These are phyloP conservation scores for Heterodera schachtii DNA, from an alignment of 1,140 invertebrate genomes.

Conservation along the genomic window DNA sequence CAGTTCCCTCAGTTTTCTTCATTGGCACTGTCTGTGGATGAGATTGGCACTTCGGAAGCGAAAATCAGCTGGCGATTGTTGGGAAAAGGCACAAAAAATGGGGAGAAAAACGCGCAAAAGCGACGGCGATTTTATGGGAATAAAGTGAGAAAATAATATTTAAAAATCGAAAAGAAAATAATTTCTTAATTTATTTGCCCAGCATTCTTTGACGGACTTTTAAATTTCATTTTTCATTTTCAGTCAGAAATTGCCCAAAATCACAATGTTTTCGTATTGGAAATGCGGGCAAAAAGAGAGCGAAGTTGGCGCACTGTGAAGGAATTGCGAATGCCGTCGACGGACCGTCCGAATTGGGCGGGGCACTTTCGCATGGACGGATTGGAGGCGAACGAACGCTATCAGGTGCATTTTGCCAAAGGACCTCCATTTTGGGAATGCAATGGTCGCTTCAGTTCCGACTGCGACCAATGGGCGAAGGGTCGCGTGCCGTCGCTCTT, in stretches of 20 bases:
- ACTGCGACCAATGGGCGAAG: constrained; percentile 14
- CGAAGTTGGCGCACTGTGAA: constrained; percentile 36
- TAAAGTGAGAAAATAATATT: background rate
- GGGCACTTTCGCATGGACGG: constrained; percentile 35
- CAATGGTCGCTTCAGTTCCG: constrained; percentile 47
- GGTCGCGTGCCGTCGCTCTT: background rate
- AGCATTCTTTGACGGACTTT: no score
- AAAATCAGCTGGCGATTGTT: constrained; percentile 7
- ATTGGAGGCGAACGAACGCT: constrained; percentile 45
- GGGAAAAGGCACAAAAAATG: background rate
- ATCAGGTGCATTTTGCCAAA: constrained; percentile 34
- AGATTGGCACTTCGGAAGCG: background rate
- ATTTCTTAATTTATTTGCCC: no score
- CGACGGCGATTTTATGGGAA: background rate
- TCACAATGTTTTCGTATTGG: constrained; percentile 28
- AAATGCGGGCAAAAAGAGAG: constrained; percentile 40
- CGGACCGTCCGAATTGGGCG: background rate
- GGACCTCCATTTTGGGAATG: background rate
- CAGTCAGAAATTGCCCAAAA: background rate
- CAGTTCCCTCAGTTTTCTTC: background rate
- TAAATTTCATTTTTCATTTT: background rate
- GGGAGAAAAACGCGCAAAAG: background rate
- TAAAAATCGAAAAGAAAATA: no score
- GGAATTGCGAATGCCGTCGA: constrained; percentile 11
- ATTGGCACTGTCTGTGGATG: background rate